Conservation (phyloP, 2,797 vertebrate genomes). For the Brachyalestes nurse region DNA sequence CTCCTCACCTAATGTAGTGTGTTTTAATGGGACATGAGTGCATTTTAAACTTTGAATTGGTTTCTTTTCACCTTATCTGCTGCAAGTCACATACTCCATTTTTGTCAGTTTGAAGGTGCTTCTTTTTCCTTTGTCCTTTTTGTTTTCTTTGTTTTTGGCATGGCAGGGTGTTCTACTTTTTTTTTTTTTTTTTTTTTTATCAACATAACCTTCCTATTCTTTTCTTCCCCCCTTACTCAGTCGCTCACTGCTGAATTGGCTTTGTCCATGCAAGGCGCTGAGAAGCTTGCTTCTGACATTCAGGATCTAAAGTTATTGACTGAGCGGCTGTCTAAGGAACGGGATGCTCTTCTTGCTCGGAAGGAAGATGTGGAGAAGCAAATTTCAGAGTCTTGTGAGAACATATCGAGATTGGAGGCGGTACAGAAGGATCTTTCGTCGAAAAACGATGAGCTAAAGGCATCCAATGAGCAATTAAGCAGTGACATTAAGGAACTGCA, state of each 20-base stretch:
- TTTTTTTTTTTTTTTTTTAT: conserved; percentile 75
- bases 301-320: conserved; percentile 86
- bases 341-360: conserved; percentile 79
- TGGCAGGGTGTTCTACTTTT: conserved; percentile 38
- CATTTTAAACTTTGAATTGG: background rate
- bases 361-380: conserved; percentile 79
- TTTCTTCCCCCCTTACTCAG: conserved; percentile 80
- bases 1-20: no score
- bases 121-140: conserved; percentile 55
- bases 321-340: conserved; percentile 81
- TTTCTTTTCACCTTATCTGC: conserved; percentile 4
- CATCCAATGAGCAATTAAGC: conserved; percentile 71
- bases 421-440: conserved; percentile 75
- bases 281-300: conserved; percentile 87
- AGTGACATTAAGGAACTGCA: conserved; percentile 78
- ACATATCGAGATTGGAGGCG: conserved; percentile 73
- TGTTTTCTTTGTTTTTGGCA: conserved; percentile 53
- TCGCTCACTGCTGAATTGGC: conserved; percentile 93
- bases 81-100: background rate
- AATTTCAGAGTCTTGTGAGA: conserved; percentile 76
- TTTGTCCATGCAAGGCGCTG: conserved; percentile 88
- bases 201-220: conserved; percentile 77
- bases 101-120: conserved; percentile 46
- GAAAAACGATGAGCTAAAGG: conserved; percentile 76
- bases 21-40: no score